phyloP scores from a whole-genome alignment of 1,140 invertebrate species.

The Pseudomyrmex dendroicus region DNA sequence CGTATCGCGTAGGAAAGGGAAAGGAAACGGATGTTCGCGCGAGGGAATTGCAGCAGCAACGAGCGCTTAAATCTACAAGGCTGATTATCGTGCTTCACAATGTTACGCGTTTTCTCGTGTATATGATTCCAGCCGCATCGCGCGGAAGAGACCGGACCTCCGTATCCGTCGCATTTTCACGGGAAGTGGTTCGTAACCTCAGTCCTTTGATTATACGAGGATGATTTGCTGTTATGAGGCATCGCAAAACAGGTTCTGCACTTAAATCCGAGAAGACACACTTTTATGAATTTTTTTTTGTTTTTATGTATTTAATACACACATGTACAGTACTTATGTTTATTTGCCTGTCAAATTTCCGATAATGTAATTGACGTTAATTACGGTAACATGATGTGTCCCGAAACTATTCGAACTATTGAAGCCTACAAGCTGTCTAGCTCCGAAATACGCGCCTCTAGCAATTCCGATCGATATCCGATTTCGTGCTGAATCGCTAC shows the following conservation, averaged over 20 bases:
- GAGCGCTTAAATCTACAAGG: slow-evolving; percentile 52
- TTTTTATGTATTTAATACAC: not conserved
- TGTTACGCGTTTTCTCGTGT: slow-evolving; percentile 21
- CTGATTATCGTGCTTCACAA: slow-evolving; percentile 46
- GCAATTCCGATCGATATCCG: slow-evolving; percentile 22
- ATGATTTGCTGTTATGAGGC: slow-evolving; percentile 30
- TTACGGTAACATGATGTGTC: not conserved
- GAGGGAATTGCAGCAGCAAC: slow-evolving; percentile 16
- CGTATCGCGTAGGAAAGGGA: slow-evolving; percentile 20
- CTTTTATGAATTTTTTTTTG: not conserved
- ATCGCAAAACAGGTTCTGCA: too few species aligned
- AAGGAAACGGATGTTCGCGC: not conserved
- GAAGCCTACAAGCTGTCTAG: slow-evolving; percentile 10
- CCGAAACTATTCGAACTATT: not conserved
- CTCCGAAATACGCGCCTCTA: not conserved
- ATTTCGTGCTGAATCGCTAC: slow-evolving; percentile 14
- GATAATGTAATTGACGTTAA: slow-evolving; percentile 3
- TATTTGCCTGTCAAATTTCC: too few species aligned
- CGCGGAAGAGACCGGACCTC: slow-evolving; percentile 4
- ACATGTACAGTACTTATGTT: too few species aligned
- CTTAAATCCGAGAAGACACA: not conserved
- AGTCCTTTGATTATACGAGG: slow-evolving; percentile 15
- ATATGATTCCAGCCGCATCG: not conserved
- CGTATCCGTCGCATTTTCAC: slow-evolving; percentile 30
- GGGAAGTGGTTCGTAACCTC: slow-evolving; percentile 1